Conservation (phyloP, 2,888 invertebrate species). For the Eupithecia dodoneata region DNA sequence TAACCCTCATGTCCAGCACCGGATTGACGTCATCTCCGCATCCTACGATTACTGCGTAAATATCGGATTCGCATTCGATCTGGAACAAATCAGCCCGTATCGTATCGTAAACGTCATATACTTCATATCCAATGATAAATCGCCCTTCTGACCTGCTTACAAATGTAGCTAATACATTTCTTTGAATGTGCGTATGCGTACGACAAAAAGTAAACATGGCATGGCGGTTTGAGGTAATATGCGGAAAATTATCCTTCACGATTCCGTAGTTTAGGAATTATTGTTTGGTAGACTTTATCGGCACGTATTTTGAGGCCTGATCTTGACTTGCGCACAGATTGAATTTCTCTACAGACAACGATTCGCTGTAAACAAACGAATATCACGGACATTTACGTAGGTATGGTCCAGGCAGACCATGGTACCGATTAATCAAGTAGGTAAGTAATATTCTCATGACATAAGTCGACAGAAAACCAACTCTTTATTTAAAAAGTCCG, state of each 20-base stretch:
- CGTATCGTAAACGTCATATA: slow-evolving; percentile 65
- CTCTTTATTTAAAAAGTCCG: background rate
- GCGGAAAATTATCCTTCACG: slow-evolving; percentile 31
- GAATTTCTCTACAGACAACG: background rate
- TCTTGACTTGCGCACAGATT: background rate
- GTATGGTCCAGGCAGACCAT: background rate
- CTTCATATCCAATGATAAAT: slow-evolving; percentile 61
- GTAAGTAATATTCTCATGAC: background rate
- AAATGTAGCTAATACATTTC: slow-evolving; percentile 53
- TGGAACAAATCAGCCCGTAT: slow-evolving; percentile 70
- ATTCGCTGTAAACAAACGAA: background rate
- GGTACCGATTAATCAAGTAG: background rate
- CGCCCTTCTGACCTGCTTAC: slow-evolving; percentile 65
- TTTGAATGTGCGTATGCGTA: slow-evolving; percentile 41
- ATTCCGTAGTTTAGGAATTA: slow-evolving; percentile 9
- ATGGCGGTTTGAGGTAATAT: background rate
- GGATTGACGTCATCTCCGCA: slow-evolving; percentile 48
- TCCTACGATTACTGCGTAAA: slow-evolving; percentile 60
- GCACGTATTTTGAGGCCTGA: background rate
- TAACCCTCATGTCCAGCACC: slow-evolving; percentile 21
- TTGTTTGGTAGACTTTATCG: slow-evolving; percentile 45
- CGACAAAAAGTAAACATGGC: slow-evolving; percentile 46
- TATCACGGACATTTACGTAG: background rate
- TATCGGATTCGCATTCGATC: slow-evolving; percentile 69
- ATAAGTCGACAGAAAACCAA: background rate